Evolutionary conservation across 53 echinoderm and acorn worm species (phyloP), one percentile per base, ranked within the genome.

Genomic region (Paelopatides confundens): DNA sequence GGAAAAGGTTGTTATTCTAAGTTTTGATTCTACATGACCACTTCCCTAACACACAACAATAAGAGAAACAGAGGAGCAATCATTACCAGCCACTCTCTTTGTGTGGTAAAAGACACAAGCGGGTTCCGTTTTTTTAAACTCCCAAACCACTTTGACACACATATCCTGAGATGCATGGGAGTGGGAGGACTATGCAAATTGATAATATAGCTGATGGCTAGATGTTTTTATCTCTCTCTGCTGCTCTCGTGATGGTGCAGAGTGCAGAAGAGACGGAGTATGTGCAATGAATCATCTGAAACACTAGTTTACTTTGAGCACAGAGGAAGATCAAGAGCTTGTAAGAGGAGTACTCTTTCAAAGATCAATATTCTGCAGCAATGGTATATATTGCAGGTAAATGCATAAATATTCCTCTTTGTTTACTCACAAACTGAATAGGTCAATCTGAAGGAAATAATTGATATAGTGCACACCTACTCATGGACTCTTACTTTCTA

Each of bases 81-180:
- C 24, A 74, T 40, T 39, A 74, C 74, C 26, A 21, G 35, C 27
- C 38, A 18, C 9, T 33, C 39, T 28, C 5, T 13, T 74, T 40
- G 40, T 40, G 35, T 35, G 8, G 39, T 39, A 24, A 26, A 39
- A 37, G 39, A 46, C 12, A 27, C 46, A 2, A 74, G 46, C 6
- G 39, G 29, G 23, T 26, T 74, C 14, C 17, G 39, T 33, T 39
- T n/a, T n/a, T n/a, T 2, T 43, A 74, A 74, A 74, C 74, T 39
- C 46, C n/a, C 13, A 26, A 27, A 35, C 46, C 46, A 40, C 74
- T 29, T 74, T 74, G 74, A 74, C 74, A 74, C 74, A 74, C 24
- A 74, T 74, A 37, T 46, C 23, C 27, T 12, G 39, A 40, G 24
- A 74, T 24, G 46, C 35, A 74, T n/a, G n/a, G n/a, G n/a, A n/a